Evolutionary conservation across 1,140 invertebrate genomes (phyloP).

Genomic region (Zaprionus capensis): DNA sequence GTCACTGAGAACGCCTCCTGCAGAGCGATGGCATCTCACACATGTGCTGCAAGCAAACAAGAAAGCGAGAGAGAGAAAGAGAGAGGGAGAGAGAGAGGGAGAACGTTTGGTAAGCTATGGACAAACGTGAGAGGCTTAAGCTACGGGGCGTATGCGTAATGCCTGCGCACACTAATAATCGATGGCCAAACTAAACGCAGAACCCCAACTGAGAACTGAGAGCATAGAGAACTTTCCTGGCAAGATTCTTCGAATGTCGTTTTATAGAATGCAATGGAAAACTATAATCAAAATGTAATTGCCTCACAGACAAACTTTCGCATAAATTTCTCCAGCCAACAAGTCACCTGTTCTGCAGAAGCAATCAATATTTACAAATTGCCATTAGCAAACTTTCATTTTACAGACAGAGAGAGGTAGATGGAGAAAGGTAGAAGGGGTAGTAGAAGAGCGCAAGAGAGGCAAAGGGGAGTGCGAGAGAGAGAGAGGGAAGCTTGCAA

Average conservation of each 20-base stretch:
- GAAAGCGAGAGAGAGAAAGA: slow-evolving; percentile 6
- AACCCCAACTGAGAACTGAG: background rate
- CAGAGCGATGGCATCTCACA: slow-evolving; percentile 22
- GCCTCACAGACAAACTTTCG: slow-evolving; percentile 21
- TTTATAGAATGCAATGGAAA: background rate
- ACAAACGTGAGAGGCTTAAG: slow-evolving; percentile 1
- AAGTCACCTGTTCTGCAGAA: slow-evolving; percentile 46
- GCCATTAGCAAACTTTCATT: slow-evolving; percentile 51
- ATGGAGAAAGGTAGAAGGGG: background rate
- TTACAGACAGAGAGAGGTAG: background rate
- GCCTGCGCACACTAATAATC: background rate
- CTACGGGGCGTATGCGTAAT: slow-evolving; percentile 47
- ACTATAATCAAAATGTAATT: slow-evolving; percentile 35
- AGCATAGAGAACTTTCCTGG: background rate
- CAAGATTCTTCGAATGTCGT: background rate
- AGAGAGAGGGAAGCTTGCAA: background rate
- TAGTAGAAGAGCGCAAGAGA: background rate
- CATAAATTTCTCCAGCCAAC: slow-evolving; percentile 8
- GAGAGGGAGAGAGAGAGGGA: background rate
- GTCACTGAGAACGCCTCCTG: slow-evolving; percentile 23
- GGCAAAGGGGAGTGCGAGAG: background rate
- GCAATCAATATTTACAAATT: slow-evolving; percentile 66
- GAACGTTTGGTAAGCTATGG: background rate
- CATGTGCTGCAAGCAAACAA: slow-evolving; percentile 43
- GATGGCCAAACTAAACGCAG: background rate